Conservation (phyloP, 2,888 invertebrate species). For the Synanthedon myopaeformis region DNA sequence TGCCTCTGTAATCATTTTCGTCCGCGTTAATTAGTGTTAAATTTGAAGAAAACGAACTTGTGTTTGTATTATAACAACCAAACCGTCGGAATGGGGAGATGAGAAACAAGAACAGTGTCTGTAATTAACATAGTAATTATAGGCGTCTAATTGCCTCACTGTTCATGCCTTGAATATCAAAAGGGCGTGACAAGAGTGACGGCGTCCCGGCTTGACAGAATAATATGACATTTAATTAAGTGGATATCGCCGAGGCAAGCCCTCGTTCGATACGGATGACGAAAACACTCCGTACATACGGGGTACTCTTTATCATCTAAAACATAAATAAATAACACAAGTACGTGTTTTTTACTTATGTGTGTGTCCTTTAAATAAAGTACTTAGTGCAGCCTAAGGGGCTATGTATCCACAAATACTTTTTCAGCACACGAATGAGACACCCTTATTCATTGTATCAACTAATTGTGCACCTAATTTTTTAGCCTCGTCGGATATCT, state of each 20-base stretch:
- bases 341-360: no score
- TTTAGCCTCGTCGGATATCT: no score
- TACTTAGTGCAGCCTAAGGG: no score
- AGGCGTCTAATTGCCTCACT: constrained; percentile 62
- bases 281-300: not conserved
- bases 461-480: no score
- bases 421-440: no score
- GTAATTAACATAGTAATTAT: constrained; percentile 68
- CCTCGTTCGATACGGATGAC: not conserved
- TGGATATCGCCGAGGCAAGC: constrained; percentile 18
- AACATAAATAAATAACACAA: not conserved
- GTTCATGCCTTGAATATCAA: constrained; percentile 62
- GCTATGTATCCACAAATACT: no score
- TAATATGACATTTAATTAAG: constrained; percentile 54
- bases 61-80: constrained; percentile 51
- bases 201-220: constrained; percentile 23
- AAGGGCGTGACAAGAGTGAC: constrained; percentile 47
- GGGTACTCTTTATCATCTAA: not conserved
- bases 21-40: constrained; percentile 43
- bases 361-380: no score
- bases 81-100: constrained; percentile 48
- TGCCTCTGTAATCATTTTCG: constrained; percentile 26
- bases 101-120: constrained; percentile 57
- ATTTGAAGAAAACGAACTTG: constrained; percentile 40
- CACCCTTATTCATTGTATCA: no score